Percentiles rank a stretch among this genome's conserved stretches.
Evolutionary conservation across 1,140 invertebrate genomes (phyloP).

Genomic region (Drosophila sp.): DNA sequence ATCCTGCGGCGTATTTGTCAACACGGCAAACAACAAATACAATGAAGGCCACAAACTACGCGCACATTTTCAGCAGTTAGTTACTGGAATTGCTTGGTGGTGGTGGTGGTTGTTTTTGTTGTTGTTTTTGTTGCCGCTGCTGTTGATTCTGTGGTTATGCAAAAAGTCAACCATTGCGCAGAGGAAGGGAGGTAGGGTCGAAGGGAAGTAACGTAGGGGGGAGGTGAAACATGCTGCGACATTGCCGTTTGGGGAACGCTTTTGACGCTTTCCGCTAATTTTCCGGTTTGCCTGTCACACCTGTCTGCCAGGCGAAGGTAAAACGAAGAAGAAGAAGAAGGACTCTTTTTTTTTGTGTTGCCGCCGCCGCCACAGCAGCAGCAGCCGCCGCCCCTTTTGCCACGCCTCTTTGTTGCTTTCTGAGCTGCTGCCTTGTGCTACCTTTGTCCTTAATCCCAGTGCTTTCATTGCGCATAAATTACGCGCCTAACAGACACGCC

Average conservation of each 20-base stretch:
- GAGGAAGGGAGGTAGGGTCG: neutral
- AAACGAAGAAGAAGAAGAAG: neutral
- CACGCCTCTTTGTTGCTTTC: slow-evolving; percentile 43
- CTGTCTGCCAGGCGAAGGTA: slow-evolving; percentile 54
- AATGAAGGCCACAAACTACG: slow-evolving; percentile 64
- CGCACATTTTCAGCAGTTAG: slow-evolving; percentile 70
- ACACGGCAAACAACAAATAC: slow-evolving; percentile 47
- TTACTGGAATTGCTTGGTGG: slow-evolving; percentile 29
- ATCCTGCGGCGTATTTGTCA: slow-evolving; percentile 70
- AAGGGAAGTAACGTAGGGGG: neutral
- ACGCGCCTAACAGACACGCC: slow-evolving; percentile 60
- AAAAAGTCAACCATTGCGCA: slow-evolving; percentile 45
- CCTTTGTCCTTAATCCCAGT: slow-evolving; percentile 64
- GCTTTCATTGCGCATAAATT: slow-evolving; percentile 80
- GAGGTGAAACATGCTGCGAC: slow-evolving; percentile 61
- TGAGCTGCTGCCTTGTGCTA: slow-evolving; percentile 17
- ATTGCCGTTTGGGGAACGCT: slow-evolving; percentile 78
- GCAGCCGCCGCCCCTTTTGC: slow-evolving; percentile 36
- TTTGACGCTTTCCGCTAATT: slow-evolving; percentile 81
- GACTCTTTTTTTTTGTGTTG: slow-evolving; percentile 40
- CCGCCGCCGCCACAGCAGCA: neutral
- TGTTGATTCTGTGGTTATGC: slow-evolving; percentile 59
- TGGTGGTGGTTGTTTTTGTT: slow-evolving; percentile 17
- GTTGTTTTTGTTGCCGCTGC: slow-evolving; percentile 24
- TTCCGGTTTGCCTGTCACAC: slow-evolving; percentile 77